phyloP scores from a whole-genome alignment of 2,797 vertebrate species.

The Dipus sagitta region DNA sequence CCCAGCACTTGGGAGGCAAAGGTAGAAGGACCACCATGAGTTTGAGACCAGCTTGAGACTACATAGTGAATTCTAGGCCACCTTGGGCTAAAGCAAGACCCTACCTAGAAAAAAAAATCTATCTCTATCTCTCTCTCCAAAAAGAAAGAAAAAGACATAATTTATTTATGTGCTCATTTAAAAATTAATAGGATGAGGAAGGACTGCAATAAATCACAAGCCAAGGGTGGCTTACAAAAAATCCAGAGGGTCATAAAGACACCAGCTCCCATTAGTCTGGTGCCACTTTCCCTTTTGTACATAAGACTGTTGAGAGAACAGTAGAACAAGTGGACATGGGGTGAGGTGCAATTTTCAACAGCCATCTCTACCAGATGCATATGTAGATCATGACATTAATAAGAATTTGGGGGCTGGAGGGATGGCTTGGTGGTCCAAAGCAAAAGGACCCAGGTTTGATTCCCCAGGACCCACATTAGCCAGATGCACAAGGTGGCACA shows the following conservation, averaged over 20 bases:
- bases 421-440: too few relatives aligned
- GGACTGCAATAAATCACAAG: slow-evolving; percentile 40
- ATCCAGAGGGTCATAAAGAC: slow-evolving; percentile 30
- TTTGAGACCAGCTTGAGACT: too few relatives aligned
- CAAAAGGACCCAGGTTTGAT: too few relatives aligned
- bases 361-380: not conserved
- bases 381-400: slow-evolving; percentile 44
- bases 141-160: not conserved
- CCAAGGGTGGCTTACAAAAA: slow-evolving; percentile 41
- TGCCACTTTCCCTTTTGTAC: slow-evolving; percentile 41
- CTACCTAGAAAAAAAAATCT: too few relatives aligned
- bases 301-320: slow-evolving; percentile 19
- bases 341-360: slow-evolving; percentile 44
- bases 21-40: too few relatives aligned
- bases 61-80: too few relatives aligned
- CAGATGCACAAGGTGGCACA: too few relatives aligned
- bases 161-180: not conserved
- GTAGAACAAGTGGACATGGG: not conserved
- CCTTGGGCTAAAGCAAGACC: too few relatives aligned
- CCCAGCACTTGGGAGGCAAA: too few relatives aligned
- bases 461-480: too few relatives aligned
- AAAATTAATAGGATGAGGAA: slow-evolving; percentile 6
- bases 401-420: not conserved
- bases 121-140: too few relatives aligned
- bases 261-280: not conserved